These are phyloP conservation scores for Argyrosomus japonicus DNA, from an alignment of 2,113 vertebrate species.

Conservation along the genomic window DNA sequence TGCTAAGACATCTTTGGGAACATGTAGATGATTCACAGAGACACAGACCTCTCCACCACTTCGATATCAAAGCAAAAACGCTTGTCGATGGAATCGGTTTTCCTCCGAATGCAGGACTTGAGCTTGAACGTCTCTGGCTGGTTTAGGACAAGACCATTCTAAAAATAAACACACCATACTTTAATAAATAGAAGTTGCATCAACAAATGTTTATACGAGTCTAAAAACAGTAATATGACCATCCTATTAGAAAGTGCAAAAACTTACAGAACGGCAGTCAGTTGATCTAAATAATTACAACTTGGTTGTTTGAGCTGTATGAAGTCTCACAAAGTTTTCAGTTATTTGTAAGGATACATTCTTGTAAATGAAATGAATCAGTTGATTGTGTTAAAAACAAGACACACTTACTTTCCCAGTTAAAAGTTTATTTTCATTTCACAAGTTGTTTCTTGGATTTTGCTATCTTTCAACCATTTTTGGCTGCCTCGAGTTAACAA, in stretches of 20 bases:
- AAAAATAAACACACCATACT: conserved; percentile 42
- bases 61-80: conserved; percentile 98
- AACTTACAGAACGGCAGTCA: no score
- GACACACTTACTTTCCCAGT: background rate
- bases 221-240: background rate
- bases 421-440: conserved; percentile 29
- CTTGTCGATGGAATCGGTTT: conserved; percentile 98
- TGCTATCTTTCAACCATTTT: conserved; percentile 41
- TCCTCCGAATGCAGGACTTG: conserved; percentile 95
- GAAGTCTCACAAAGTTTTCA: background rate
- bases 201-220: background rate
- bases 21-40: background rate
- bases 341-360: background rate
- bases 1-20: conserved; percentile 16
- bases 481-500: conserved; percentile 28
- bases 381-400: background rate
- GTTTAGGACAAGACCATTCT: conserved; percentile 91
- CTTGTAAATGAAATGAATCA: background rate
- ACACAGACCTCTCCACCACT: conserved; percentile 94
- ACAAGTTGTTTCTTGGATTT: conserved; percentile 32
- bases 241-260: background rate
- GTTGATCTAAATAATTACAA: background rate
- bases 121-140: conserved; percentile 94
- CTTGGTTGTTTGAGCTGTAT: conserved; percentile 1
- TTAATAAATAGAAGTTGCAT: background rate